phyloP scores from a whole-genome alignment of 2,797 vertebrate species.

The Eospalax fontanierii region DNA sequence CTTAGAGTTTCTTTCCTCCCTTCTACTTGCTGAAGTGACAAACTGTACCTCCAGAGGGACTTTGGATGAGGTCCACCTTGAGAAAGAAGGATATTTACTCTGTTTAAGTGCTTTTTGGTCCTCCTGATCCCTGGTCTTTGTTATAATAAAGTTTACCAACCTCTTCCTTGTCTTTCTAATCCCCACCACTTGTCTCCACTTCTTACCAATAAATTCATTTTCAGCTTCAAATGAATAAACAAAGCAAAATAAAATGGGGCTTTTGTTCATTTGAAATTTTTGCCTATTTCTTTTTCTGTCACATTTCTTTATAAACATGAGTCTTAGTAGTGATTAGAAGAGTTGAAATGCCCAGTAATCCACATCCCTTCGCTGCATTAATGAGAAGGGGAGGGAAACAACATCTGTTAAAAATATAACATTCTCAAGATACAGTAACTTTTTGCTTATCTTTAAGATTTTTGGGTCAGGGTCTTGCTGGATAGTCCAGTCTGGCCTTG shows the following conservation, averaged over 20 bases:
- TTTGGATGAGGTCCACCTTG: conserved; percentile 79
- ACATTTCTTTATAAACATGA: accelerated
- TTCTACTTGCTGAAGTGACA: conserved; percentile 2
- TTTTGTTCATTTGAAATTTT: not conserved
- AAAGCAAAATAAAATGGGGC: conserved; percentile 34
- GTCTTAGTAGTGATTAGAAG: conserved; percentile 18
- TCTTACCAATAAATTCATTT: conserved; percentile 69
- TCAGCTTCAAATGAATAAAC: conserved; percentile 76
- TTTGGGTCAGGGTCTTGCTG: not conserved
- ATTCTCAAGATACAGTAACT: conserved; percentile 18
- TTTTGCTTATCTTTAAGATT: not conserved
- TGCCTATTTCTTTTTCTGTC: conserved; percentile 30
- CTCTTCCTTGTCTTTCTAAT: conserved; percentile 73
- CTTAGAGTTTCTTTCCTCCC: not conserved
- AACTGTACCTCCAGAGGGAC: conserved; percentile 63
- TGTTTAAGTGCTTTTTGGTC: conserved; percentile 89
- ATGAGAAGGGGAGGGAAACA: not conserved
- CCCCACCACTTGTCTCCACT: not conserved
- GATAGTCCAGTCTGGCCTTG: not conserved
- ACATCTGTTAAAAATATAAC: conserved; percentile 8
- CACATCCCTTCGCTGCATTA: not conserved
- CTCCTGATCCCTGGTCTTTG: conserved; percentile 90
- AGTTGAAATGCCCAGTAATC: not conserved
- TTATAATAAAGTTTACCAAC: conserved; percentile 84
- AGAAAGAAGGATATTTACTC: conserved; percentile 94